Base-by-base conservation (phyloP, 2,888 invertebrate species). In the Trachelus troglodyta region DNA sequence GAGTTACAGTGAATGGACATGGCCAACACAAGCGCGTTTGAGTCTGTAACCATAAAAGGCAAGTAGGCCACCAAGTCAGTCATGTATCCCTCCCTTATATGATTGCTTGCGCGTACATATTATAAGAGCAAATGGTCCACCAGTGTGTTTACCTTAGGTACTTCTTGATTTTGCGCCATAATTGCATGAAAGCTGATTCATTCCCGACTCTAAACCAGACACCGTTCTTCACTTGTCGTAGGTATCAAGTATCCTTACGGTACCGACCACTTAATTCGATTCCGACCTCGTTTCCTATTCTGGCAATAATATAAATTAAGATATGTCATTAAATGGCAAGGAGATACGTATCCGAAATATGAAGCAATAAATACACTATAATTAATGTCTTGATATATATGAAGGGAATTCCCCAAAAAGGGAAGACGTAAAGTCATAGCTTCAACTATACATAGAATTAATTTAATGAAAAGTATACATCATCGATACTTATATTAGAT, bases 31-130 rank as follows among this genome's bases (percentile, higher is more conserved):
- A 73, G 34, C 35, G 74, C 69, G 56, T 75, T 69, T 75, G 68
- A 76, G 73, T 73, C 73, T 78, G 73, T 37, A 15, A 11, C 78
- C 78, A 76, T 78, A 78, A 78, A 78, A 78, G 78, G 78, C 73
- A 78, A 75, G 76, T 78, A 56, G 78, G 78, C 75, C 78, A 74
- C 23, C 31, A 12, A 71, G 31, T 71, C 73, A 56, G 76, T 78
- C 69, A 68, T 75, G 73, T 73, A 76, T 78, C 73, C 23, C 78
- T 71, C 71, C 71, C 71, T 71, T 71, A 71, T 71, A 71, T 34
- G 71, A 31, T 34, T 23, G 31, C 34, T 71, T 31, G 33, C 71
- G 34, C 33, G 71, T 71, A 71, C 12, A 31, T 71, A 71, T 71
- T 71, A 71, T 12, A 71, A 31, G 71, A 71, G 74, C 68, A 69